phyloP scores from a whole-genome alignment of 2,888 invertebrate genomes.

The Rotaria socialis region DNA sequence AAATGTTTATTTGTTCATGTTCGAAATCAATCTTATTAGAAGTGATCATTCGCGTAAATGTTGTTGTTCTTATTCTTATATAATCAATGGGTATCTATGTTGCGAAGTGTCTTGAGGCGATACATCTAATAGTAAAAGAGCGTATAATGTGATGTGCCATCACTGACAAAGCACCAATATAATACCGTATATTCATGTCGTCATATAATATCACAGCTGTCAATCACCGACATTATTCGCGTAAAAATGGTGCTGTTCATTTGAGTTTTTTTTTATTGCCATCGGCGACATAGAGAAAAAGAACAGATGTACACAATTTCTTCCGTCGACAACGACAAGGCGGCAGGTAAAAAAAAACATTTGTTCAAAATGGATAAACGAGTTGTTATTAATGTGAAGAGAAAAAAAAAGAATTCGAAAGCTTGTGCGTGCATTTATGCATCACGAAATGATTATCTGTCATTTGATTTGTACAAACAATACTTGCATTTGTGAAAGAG shows the following conservation, averaged over 20 bases:
- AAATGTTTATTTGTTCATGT: not conserved
- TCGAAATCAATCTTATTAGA: constrained; percentile 5
- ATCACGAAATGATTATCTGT: not conserved
- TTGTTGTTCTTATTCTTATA: not conserved
- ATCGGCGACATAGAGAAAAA: not conserved
- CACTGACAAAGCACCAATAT: not conserved
- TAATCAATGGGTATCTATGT: not conserved
- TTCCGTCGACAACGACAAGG: not conserved
- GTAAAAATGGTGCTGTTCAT: not conserved
- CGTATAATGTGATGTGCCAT: not conserved
- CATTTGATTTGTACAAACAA: constrained; percentile 9
- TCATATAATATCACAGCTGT: not conserved
- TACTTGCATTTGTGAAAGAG: not conserved
- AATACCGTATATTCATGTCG: not conserved
- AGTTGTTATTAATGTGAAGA: not conserved
- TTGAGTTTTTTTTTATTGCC: not conserved
- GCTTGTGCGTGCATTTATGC: not conserved
- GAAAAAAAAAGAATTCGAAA: not conserved
- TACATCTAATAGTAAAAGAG: not conserved
- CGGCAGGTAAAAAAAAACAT: no score
- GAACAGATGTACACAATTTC: not conserved
- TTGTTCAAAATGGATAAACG: not conserved
- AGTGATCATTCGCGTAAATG: not conserved
- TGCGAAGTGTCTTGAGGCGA: not conserved
- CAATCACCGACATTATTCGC: not conserved